phyloP scores from a whole-genome alignment of 2,888 invertebrate species.

The Drosophila histrio region DNA sequence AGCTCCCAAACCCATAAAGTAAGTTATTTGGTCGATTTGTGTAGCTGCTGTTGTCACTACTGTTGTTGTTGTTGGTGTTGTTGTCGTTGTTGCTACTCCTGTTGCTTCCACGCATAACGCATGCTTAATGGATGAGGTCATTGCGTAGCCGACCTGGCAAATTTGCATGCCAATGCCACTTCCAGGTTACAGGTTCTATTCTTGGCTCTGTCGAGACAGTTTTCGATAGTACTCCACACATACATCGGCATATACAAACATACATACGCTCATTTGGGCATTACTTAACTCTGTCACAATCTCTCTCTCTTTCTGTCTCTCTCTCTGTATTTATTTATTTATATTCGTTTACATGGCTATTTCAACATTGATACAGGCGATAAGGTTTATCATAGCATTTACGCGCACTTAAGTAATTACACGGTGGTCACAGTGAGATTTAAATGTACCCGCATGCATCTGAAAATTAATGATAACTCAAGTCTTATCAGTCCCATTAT shows the following conservation, averaged over 20 bases:
- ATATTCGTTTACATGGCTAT: conserved; percentile 35
- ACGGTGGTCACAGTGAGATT: conserved; percentile 18
- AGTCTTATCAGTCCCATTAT: conserved; percentile 36
- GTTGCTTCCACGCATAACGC: conserved; percentile 35
- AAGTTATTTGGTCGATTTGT: conserved; percentile 30
- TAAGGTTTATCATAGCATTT: conserved; percentile 45
- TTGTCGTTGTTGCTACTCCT: conserved; percentile 25
- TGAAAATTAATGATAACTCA: conserved; percentile 21
- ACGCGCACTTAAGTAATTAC: conserved; percentile 54
- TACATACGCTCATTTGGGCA: neutral
- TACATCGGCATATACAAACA: neutral
- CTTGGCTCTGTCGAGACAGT: conserved; percentile 13
- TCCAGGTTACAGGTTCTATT: conserved; percentile 41
- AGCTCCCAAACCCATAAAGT: neutral
- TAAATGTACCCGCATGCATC: neutral
- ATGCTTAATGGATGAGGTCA: conserved; percentile 65
- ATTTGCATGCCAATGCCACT: conserved; percentile 36
- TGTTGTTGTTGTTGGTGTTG: neutral
- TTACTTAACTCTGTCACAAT: conserved; percentile 11
- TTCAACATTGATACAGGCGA: conserved; percentile 44
- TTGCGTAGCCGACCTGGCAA: conserved; percentile 40
- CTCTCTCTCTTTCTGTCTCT: neutral
- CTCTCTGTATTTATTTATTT: conserved; percentile 26
- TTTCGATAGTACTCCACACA: conserved; percentile 9
- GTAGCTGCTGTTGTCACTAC: neutral